phyloP scores from a whole-genome alignment of 2,797 vertebrate genomes.

The Trematocara caparti region DNA sequence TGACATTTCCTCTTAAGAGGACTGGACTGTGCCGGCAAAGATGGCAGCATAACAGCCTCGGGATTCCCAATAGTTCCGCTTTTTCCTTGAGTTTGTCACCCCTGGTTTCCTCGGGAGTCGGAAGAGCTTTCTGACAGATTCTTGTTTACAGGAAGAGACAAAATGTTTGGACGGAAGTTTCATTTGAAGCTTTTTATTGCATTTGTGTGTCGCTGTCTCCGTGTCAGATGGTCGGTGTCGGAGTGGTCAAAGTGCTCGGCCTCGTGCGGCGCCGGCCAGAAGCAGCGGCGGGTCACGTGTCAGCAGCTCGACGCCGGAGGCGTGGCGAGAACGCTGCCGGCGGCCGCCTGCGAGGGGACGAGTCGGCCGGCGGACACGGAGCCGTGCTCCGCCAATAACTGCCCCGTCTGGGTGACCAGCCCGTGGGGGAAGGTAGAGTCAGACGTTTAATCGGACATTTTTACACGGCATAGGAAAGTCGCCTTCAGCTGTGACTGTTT shows the following conservation, averaged over 20 bases:
- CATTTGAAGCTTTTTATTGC: not conserved
- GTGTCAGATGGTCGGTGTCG: conserved; percentile 77
- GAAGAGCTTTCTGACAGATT: not conserved
- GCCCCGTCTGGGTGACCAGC: conserved; percentile 56
- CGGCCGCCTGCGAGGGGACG: conserved; percentile 42
- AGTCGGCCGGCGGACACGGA: conserved; percentile 64
- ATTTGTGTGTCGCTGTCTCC: not conserved
- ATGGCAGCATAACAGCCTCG: not conserved
- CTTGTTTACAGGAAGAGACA: not conserved
- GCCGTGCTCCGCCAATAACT: conserved; percentile 68
- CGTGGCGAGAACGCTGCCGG: conserved; percentile 23
- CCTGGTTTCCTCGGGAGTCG: accelerated
- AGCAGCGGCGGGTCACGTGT: conserved; percentile 75
- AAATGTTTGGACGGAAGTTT: not conserved
- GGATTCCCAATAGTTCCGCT: not conserved
- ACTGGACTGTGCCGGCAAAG: not conserved
- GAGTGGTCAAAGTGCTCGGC: conserved; percentile 83
- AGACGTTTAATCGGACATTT: not conserved
- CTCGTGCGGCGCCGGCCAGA: conserved; percentile 79
- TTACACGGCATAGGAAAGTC: not conserved
- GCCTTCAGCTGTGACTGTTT: not conserved
- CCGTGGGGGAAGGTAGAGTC: conserved; percentile 73
- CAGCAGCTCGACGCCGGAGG: conserved; percentile 67
- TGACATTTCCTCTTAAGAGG: not conserved
- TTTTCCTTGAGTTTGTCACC: not conserved